phyloP scores from a whole-genome alignment of 2,888 invertebrate species.

The Nephrocerus scutellatus region DNA sequence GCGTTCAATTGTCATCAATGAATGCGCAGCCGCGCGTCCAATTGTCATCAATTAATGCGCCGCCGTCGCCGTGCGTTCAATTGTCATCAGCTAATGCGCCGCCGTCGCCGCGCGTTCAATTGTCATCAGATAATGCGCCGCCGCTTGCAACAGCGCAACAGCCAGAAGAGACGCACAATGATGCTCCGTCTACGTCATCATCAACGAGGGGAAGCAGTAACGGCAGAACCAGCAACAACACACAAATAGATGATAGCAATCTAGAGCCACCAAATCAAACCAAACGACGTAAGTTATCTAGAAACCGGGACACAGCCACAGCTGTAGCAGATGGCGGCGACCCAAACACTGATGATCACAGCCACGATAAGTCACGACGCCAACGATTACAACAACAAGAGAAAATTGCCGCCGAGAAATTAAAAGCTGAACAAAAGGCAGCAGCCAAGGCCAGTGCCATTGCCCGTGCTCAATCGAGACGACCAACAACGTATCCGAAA shows the following conservation, averaged over 20 bases:
- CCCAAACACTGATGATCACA: background rate
- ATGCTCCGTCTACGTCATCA: too few relatives aligned
- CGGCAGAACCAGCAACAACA: conserved; percentile 2
- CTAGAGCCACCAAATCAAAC: too few relatives aligned
- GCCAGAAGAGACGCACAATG: too few relatives aligned
- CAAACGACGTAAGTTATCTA: background rate
- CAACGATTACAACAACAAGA: background rate
- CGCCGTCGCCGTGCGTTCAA: too few relatives aligned
- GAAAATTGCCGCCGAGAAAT: background rate
- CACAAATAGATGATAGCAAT: background rate
- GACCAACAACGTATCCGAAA: conserved; percentile 33
- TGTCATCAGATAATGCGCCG: too few relatives aligned
- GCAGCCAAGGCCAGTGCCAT: conserved; percentile 1
- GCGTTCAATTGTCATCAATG: too few relatives aligned
- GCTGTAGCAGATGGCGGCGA: conserved; percentile 5
- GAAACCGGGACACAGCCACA: background rate
- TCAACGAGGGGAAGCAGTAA: background rate
- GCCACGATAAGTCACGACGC: background rate
- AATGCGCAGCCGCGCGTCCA: too few relatives aligned
- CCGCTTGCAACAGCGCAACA: background rate
- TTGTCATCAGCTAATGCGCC: too few relatives aligned
- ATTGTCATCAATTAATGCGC: too few relatives aligned
- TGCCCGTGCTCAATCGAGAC: conserved; percentile 14
- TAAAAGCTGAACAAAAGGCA: background rate
- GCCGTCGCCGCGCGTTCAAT: too few relatives aligned